Evolutionary conservation across 2,888 invertebrate genomes (phyloP), one percentile per base, ranked within the genome.

Genomic region (Athripsodes cinereus): DNA sequence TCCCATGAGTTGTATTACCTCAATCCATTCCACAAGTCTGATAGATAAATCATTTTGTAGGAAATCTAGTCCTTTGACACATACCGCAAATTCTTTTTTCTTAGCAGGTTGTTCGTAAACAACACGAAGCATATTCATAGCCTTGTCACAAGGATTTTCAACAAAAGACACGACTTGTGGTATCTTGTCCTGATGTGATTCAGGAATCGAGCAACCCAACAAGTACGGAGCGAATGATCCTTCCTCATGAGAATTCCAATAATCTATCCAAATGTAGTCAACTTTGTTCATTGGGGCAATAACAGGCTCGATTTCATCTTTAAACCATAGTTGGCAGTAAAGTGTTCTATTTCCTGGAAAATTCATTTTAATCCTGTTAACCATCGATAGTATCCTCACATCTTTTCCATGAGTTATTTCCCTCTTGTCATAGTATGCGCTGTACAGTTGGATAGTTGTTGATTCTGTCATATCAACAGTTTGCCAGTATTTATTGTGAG

Each of bases 221-320:
- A 95, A 79, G 71, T 92, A 94, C 0, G 94, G 94, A 74, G 94
- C 94, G 71, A 92, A 90, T 63, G 92, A 88, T 54, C 88, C 88
- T 72, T 93, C 90, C 70, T 90, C 88, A 75, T 92, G 92, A 74
- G 93, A 93, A 59, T 94, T 94, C 94, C 94, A 95, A 73, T 92
- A 92, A 67, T 86, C 86, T 72, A 91, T 90, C 95, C 94, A 95
- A 66, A 93, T 90, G 72, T 94, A 93, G 71, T 93, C 93, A 76
- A 93, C 93, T 73, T 93, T 92, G 66, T 91, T 85, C 22, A 86
- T 88, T 69, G 88, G 87, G 16, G 90, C 85, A 26, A 91, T 82
- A 19, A 87, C 87, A 0, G 93, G 92, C 66, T 88, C 89, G 64
- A 84, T 86, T 66, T 87, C 86, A 26, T 86, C 87, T 66, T 91